Base-by-base conservation (phyloP, 1,140 invertebrate genomes). In the Metaphire vulgaris region DNA sequence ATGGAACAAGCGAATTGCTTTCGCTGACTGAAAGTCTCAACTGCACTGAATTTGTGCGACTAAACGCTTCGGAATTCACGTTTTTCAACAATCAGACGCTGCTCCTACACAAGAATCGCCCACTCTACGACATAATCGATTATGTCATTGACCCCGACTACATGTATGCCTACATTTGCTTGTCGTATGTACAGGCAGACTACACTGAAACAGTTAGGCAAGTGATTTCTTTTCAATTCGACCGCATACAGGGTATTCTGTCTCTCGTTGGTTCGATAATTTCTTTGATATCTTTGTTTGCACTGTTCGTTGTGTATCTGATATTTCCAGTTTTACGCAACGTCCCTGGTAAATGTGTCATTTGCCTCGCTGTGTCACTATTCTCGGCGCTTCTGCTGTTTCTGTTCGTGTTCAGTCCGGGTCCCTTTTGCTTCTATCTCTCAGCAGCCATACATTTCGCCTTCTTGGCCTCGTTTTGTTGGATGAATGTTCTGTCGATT, bases 401-500 rank as follows among this genome's bases (percentile, higher is more conserved):
- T 73, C 70, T 78, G 2, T 74, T 75, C 0, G 77, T 66, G 1
- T 29, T 30, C 56, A 12, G 21, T 21, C 6, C 41, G 21, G 41
- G 41, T 56, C 41, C 41, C 41, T 30, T 72, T 1, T 84, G 83
- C 66, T 77, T 74, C 21, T 79, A 82, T 0, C 76, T 88, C 29
- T 88, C 85, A 6, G 80, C 88, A 0, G 33, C 84, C 16, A 88
- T 87, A 28, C 88, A 88, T 75, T 89, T 88, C 81, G 78, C 82
- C 69, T 89, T 89, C 80, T 81, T 89, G 74, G 83, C 86, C 0
- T 84, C 89, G 0, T 89, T 90, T 80, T 86, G 86, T 68, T 90
- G 89, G 89, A 89, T 89, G 87, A 86, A 87, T 65, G 85, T 87
- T 0, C 86, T 90, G 81, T 86, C 89, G 0, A 88, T 88, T 80